Evolutionary conservation across 2,888 invertebrate genomes (phyloP).

Genomic region (Trissolcus japonicus): DNA sequence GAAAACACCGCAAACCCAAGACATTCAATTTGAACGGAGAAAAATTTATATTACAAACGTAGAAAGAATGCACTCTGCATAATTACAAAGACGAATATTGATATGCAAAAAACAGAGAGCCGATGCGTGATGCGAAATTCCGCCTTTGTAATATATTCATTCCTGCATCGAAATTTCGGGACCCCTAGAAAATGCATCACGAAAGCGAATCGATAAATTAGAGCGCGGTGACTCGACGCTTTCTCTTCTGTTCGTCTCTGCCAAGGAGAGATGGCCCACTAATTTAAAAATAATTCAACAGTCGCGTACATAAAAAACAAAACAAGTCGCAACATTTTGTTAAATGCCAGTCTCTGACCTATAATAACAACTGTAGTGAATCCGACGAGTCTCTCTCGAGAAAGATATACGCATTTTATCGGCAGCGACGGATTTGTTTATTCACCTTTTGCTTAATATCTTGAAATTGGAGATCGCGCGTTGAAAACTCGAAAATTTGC

Average conservation of each 20-base stretch:
- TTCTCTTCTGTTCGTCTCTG: conserved; percentile 5
- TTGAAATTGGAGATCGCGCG: conserved; percentile 18
- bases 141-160: conserved; percentile 33
- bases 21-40: conserved; percentile 10
- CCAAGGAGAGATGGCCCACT: conserved; percentile 18
- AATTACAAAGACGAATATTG: background rate
- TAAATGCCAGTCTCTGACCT: conserved; percentile 2
- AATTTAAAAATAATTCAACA: conserved; percentile 9
- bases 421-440: no score
- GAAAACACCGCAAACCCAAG: background rate
- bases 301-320: background rate
- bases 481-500: background rate
- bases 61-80: conserved; percentile 2
- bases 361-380: conserved; percentile 26
- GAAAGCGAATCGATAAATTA: conserved; percentile 46
- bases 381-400: background rate
- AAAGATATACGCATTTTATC: no score
- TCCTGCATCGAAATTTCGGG: no score
- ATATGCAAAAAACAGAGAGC: conserved; percentile 38
- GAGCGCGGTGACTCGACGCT: conserved; percentile 42
- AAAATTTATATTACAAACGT: conserved; percentile 13
- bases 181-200: background rate
- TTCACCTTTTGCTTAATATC: conserved; percentile 12
- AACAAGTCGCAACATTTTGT: conserved; percentile 21
- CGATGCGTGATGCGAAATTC: conserved; percentile 39